phyloP scores from a whole-genome alignment of 2,113 vertebrate species.

The Nannobrachium achirus region DNA sequence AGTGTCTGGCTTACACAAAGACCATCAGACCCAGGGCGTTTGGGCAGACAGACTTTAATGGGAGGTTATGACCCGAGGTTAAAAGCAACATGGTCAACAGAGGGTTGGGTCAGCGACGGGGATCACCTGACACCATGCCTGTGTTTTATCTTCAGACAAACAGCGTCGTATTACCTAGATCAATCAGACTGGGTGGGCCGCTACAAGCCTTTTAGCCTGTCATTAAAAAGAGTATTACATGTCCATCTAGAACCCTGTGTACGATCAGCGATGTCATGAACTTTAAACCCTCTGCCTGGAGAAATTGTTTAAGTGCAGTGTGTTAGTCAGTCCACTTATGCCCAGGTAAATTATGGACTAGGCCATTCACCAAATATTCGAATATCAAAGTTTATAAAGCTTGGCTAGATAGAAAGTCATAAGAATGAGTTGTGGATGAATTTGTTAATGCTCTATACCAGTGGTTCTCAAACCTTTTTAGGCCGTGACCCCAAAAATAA shows the following conservation, averaged over 20 bases:
- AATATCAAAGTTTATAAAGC: too few species aligned
- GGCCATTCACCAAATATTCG: too few species aligned
- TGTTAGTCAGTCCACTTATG: too few species aligned
- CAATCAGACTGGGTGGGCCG: conserved; percentile 44
- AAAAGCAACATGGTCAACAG: conserved; percentile 46
- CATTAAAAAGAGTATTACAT: conserved; percentile 55
- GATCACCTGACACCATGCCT: conserved; percentile 14
- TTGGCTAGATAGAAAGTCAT: too few species aligned
- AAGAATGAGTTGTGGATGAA: too few species aligned
- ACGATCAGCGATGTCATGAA: not conserved
- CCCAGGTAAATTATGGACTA: not conserved
- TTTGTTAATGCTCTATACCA: too few species aligned
- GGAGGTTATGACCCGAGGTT: conserved; percentile 46
- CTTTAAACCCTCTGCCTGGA: not conserved
- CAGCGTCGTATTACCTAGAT: conserved; percentile 63
- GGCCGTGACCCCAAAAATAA: too few species aligned
- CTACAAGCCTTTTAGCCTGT: conserved; percentile 56
- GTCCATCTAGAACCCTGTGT: conserved; percentile 41
- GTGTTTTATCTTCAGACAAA: conserved; percentile 60
- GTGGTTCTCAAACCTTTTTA: too few species aligned
- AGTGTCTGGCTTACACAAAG: conserved; percentile 39
- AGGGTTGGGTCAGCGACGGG: conserved; percentile 18
- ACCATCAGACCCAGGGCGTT: conserved; percentile 49
- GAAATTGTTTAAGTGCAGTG: not conserved
- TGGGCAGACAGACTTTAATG: conserved; percentile 37